Evolutionary conservation across 2,888 invertebrate genomes (phyloP).

Genomic region (Vannuccia rotundouncinata): DNA sequence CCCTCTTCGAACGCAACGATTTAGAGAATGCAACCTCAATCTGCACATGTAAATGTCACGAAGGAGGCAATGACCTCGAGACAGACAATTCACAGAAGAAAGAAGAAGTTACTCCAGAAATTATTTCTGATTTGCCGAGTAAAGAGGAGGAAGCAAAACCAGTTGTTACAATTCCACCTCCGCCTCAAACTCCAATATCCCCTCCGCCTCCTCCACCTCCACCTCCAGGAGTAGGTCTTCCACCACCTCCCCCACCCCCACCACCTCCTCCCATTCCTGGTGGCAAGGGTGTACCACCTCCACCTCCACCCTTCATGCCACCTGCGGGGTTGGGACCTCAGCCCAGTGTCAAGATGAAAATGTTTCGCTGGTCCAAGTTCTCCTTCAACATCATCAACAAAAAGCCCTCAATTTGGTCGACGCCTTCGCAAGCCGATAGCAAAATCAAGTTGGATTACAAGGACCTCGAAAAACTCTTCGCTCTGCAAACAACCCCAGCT

Average conservation of each 20-base stretch:
- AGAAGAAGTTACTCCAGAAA: not conserved
- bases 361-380: constrained; percentile 12
- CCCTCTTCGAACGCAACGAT: not conserved
- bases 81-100: not conserved
- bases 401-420: constrained; percentile 39
- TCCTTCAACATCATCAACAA: constrained; percentile 50
- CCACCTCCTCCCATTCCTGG: constrained; percentile 14
- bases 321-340: constrained; percentile 49
- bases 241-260: constrained; percentile 55
- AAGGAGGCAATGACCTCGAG: not conserved
- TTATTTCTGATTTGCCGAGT: too few species aligned
- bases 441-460: not conserved
- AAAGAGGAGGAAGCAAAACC: not conserved
- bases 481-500: constrained; percentile 52
- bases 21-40: too few species aligned
- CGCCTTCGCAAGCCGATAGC: not conserved
- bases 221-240: too few species aligned
- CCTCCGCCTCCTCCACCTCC: constrained; percentile 45
- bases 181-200: not conserved
- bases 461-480: constrained; percentile 40
- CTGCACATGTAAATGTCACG: not conserved
- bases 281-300: not conserved
- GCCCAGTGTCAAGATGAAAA: not conserved
- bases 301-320: constrained; percentile 49
- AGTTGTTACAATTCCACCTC: not conserved